phyloP scores from a whole-genome alignment of 2,888 invertebrate species.

The Nesidiocoris tenuis region DNA sequence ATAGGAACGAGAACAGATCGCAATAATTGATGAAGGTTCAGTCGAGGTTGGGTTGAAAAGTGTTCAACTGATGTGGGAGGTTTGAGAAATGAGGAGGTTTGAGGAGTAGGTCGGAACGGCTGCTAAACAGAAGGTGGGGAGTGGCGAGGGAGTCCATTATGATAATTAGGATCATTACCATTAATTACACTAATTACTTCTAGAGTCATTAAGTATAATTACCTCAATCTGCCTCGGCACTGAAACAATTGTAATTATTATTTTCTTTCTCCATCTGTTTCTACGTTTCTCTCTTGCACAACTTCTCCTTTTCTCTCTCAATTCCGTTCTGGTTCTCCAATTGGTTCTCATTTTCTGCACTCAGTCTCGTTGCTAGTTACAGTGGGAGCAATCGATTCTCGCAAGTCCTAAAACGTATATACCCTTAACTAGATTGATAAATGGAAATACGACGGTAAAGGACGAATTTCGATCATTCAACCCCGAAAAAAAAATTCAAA shows the following conservation, averaged over 20 bases:
- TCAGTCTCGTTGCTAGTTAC: too few relatives aligned
- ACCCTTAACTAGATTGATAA: too few relatives aligned
- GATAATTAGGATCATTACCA: slow-evolving; percentile 50
- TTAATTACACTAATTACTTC: slow-evolving; percentile 50
- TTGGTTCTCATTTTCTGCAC: too few relatives aligned
- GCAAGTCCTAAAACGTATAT: too few relatives aligned
- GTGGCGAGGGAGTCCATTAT: slow-evolving; percentile 46
- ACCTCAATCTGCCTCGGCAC: slow-evolving; percentile 49
- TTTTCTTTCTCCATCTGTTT: slow-evolving; percentile 47
- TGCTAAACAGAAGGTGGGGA: slow-evolving; percentile 15
- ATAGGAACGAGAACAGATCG: slow-evolving; percentile 11
- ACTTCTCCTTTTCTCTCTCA: slow-evolving; percentile 4
- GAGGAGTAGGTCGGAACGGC: slow-evolving; percentile 17
- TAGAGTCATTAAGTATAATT: slow-evolving; percentile 50
- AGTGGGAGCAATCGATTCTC: too few relatives aligned
- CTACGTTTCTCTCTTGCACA: slow-evolving; percentile 23
- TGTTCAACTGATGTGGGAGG: not conserved
- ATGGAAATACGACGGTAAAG: too few relatives aligned
- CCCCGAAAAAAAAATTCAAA: too few relatives aligned
- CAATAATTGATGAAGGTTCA: slow-evolving; percentile 40
- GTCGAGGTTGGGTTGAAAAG: slow-evolving; percentile 22
- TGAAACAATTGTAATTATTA: slow-evolving; percentile 50
- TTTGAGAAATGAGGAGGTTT: not conserved
- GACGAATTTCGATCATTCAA: too few relatives aligned
- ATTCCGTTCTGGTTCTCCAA: slow-evolving; percentile 1